Percentiles rank a stretch among this genome's conserved stretches.
Conservation (phyloP, 2,113 vertebrate species). For the Chloroceryle aenea region DNA sequence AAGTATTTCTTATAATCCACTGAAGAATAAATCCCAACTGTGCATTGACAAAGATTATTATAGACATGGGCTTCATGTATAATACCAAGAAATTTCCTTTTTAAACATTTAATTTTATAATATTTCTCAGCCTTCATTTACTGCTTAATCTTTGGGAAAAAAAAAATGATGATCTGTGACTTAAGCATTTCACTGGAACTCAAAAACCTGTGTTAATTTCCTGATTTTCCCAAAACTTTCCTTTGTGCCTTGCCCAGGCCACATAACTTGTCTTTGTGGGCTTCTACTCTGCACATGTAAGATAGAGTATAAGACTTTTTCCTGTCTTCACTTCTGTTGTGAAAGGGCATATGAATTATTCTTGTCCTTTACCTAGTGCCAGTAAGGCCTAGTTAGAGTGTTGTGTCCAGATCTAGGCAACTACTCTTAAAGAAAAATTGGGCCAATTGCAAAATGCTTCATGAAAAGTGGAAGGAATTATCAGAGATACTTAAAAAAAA, state of each 20-base stretch:
- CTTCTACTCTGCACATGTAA: neutral
- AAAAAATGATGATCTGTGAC: neutral
- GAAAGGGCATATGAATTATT: neutral
- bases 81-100: neutral
- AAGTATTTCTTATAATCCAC: neutral
- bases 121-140: neutral
- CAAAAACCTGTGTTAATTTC: neutral
- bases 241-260: neutral
- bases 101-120: neutral
- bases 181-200: neutral
- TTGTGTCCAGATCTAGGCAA: neutral
- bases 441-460: neutral
- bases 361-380: neutral
- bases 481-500: neutral
- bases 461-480: neutral
- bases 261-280: rapidly evolving
- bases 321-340: neutral
- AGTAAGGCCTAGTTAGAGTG: neutral
- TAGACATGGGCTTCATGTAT: neutral
- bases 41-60: neutral
- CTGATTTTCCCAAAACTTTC: neutral
- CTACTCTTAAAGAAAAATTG: neutral
- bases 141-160: neutral
- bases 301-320: neutral
- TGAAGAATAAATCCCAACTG: neutral